Conservation (phyloP, 2,797 vertebrate genomes). For the Rhinoraja longicauda region DNA sequence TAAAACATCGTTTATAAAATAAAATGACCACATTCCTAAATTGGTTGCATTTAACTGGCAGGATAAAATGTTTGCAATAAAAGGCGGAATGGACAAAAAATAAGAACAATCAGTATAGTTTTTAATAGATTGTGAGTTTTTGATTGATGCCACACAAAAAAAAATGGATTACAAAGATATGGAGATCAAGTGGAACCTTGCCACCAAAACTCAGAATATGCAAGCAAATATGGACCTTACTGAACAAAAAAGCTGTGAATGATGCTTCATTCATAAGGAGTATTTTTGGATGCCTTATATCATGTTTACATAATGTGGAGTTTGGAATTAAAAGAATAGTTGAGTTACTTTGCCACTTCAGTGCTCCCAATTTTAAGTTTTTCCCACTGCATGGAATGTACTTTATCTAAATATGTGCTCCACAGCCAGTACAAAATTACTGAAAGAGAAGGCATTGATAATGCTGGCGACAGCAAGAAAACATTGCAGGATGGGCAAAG, state of each 20-base stretch:
- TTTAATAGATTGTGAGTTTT: not conserved
- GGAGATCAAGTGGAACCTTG: not conserved
- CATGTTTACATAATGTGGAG: not conserved
- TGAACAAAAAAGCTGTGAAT: not conserved
- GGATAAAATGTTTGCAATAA: not conserved
- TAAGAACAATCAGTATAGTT: not conserved
- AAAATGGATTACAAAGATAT: not conserved
- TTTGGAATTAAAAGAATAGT: not conserved
- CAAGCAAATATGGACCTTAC: not conserved
- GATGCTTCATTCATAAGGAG: not conserved
- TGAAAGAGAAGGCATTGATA: not conserved
- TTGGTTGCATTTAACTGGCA: no score
- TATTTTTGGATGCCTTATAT: not conserved
- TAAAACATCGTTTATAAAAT: no score
- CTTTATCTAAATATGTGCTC: not conserved
- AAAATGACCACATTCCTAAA: no score
- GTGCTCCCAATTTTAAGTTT: not conserved
- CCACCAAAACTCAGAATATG: not conserved
- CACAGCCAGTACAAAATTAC: not conserved
- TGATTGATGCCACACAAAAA: not conserved
- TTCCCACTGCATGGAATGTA: not conserved
- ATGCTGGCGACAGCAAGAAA: not conserved
- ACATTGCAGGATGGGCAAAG: not conserved
- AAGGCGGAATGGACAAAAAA: not conserved
- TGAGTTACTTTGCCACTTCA: not conserved